phyloP scores from a whole-genome alignment of 2,113 vertebrate genomes.

The Perca schrenkii region DNA sequence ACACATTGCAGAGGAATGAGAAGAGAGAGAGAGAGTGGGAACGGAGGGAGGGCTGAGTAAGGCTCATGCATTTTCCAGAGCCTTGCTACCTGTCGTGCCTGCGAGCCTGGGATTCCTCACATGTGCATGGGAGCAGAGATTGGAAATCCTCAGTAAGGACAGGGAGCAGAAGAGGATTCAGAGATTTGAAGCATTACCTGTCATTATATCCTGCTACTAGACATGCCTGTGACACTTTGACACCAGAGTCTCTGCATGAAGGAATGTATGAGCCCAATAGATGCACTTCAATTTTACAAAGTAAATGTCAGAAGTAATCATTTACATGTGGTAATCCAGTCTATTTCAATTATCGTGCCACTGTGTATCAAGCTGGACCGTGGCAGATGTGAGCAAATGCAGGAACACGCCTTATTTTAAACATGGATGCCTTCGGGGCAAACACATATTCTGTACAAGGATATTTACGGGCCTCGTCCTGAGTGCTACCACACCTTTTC shows the following conservation, averaged over 20 bases:
- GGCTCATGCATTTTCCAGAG: slow-evolving; percentile 65
- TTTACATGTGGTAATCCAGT: slow-evolving; percentile 20
- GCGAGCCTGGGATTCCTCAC: slow-evolving; percentile 63
- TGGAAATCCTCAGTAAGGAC: slow-evolving; percentile 61
- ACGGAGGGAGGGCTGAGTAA: slow-evolving; percentile 37
- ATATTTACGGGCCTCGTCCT: slow-evolving; percentile 20
- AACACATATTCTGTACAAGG: slow-evolving; percentile 20
- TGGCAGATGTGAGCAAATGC: slow-evolving; percentile 42
- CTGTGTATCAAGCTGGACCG: neutral
- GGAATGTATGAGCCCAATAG: slow-evolving; percentile 24
- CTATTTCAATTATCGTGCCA: neutral
- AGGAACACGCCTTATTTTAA: slow-evolving; percentile 46
- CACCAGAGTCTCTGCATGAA: slow-evolving; percentile 46
- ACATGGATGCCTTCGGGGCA: slow-evolving; percentile 49
- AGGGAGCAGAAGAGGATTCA: slow-evolving; percentile 44
- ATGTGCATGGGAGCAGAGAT: slow-evolving; percentile 63
- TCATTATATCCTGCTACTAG: slow-evolving; percentile 43
- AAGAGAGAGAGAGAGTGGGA: slow-evolving; percentile 34
- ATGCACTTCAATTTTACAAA: slow-evolving; percentile 16
- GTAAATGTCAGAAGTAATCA: slow-evolving; percentile 35
- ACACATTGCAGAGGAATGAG: slow-evolving; percentile 72
- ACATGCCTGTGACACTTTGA: slow-evolving; percentile 56
- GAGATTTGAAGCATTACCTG: slow-evolving; percentile 58
- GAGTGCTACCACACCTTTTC: slow-evolving; percentile 31
- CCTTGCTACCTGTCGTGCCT: slow-evolving; percentile 68